Evolutionary conservation across 2,888 invertebrate species (phyloP).

Genomic region (Tupiocoris notatus): DNA sequence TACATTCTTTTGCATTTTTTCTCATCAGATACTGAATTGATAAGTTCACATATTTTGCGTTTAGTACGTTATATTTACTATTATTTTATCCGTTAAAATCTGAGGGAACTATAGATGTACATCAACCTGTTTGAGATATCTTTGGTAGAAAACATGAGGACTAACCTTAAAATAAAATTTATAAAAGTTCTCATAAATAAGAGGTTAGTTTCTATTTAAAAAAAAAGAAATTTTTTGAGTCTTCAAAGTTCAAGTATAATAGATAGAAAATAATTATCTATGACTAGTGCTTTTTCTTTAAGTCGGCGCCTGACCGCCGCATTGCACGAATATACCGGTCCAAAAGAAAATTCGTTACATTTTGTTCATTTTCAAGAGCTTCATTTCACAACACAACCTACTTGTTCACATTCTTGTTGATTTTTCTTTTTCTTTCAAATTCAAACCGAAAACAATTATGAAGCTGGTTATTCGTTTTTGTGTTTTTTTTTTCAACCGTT

Average conservation of each 20-base stretch:
- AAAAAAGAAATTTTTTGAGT: slow-evolving; percentile 38
- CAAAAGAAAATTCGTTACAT: slow-evolving; percentile 28
- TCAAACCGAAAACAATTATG: slow-evolving; percentile 26
- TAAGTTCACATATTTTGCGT: slow-evolving; percentile 22
- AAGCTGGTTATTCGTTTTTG: slow-evolving; percentile 14
- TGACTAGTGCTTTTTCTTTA: slow-evolving; percentile 46
- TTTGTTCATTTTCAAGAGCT: slow-evolving; percentile 10
- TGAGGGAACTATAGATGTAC: not conserved
- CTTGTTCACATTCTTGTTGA: slow-evolving; percentile 11
- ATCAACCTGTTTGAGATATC: slow-evolving; percentile 32
- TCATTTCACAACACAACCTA: slow-evolving; percentile 35
- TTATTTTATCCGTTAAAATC: not conserved
- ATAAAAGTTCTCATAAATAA: slow-evolving; percentile 31
- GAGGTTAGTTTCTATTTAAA: slow-evolving; percentile 20
- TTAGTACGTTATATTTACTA: not conserved
- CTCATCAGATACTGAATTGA: slow-evolving; percentile 16
- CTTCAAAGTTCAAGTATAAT: slow-evolving; percentile 39
- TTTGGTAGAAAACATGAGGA: slow-evolving; percentile 43
- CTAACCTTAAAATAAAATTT: slow-evolving; percentile 39
- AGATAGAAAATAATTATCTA: slow-evolving; percentile 40
- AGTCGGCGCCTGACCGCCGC: slow-evolving; percentile 44
- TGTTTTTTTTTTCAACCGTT: not conserved
- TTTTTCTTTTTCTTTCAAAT: not conserved
- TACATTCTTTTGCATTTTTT: slow-evolving; percentile 41
- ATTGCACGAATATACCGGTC: slow-evolving; percentile 45